Evolutionary conservation across 2,888 invertebrate genomes (phyloP).

Genomic region (Amblyteles armatorius): DNA sequence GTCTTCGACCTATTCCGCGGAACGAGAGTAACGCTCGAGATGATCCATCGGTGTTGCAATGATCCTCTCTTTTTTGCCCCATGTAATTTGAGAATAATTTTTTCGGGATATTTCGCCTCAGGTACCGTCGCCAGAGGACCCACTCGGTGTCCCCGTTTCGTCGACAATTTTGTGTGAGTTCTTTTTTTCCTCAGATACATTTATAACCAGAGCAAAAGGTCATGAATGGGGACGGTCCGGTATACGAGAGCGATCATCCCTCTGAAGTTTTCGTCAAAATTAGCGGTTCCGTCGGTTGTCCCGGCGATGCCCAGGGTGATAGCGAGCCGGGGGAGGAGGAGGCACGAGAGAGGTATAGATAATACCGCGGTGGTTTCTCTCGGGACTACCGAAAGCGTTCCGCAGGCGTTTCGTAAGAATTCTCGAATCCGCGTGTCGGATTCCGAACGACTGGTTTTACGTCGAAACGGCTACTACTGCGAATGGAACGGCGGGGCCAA

Average conservation of each 20-base stretch:
- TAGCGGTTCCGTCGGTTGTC: slow-evolving; percentile 43
- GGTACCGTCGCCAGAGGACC: background rate
- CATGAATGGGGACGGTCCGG: slow-evolving; percentile 30
- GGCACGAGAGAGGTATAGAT: background rate
- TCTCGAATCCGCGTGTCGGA: slow-evolving; percentile 73
- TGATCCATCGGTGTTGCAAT: slow-evolving; percentile 22
- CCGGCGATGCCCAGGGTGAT: slow-evolving; percentile 26
- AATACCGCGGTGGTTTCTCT: slow-evolving; percentile 20
- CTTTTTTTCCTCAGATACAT: slow-evolving; percentile 7
- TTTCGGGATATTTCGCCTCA: background rate
- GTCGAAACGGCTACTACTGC: slow-evolving; percentile 72
- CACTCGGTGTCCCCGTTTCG: slow-evolving; percentile 1
- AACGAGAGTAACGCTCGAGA: background rate
- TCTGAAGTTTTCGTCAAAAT: slow-evolving; percentile 40
- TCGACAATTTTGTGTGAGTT: slow-evolving; percentile 4
- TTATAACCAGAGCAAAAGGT: slow-evolving; percentile 23
- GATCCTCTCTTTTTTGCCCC: slow-evolving; percentile 4
- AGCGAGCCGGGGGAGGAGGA: slow-evolving; percentile 20
- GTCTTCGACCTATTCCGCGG: background rate
- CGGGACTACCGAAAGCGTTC: slow-evolving; percentile 57
- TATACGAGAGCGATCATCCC: slow-evolving; percentile 30
- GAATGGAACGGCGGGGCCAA: slow-evolving; percentile 71
- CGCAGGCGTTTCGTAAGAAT: slow-evolving; percentile 78
- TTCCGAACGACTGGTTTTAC: slow-evolving; percentile 80
- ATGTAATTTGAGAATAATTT: background rate